Base-by-base conservation (phyloP, 2,888 invertebrate genomes). In the Ectemnius lituratus region DNA sequence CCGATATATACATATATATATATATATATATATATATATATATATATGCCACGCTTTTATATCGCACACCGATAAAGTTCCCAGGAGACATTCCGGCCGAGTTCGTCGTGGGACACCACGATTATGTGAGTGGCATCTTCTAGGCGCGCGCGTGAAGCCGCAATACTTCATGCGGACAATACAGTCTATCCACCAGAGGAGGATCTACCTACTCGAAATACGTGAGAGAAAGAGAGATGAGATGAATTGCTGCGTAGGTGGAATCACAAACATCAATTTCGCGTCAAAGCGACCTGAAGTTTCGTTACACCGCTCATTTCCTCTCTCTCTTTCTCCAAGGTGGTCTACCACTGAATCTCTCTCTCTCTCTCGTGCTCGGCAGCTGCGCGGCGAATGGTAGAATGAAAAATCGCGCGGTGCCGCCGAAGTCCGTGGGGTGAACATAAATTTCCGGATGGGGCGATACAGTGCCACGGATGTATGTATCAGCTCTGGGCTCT, bases 401-500 rank as follows among this genome's bases (percentile, higher is more conserved):
- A 78, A 84, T 87, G 87, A 88, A 89, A 89, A 87, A 89, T 88
- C 83, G 76, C 79, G 67, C 79, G 68, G 75, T 76, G 67, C 63
- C 65, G 78, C 79, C 74, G 82, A 82, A 83, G 85, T 79, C 73
- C 82, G 80, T 77, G 80, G 80, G 72, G 73, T 79, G 82, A 74
- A 85, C 86, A 87, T 88, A 88, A 89, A 89, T 89, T 87, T 82
- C 78, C 71, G 78, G 77, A 78, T 66, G 72, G 64, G 59, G 79
- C 79, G 83, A 84, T 82, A 84, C 79, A 81, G 76, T 65, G 75
- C 49, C 67, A 28, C 46, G 77, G 46, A 20, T 71, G 82, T 79
- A 37, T 88, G 88, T 88, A 88, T 89, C 88, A 87, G 82, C 83
- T 84, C 83, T 82, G 85, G 83, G 83, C 80, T 78, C 82, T 81